Evolutionary conservation across 2,113 vertebrate species (phyloP), one percentile per base, ranked within the genome.

Genomic region (Pardalotus punctatus): DNA sequence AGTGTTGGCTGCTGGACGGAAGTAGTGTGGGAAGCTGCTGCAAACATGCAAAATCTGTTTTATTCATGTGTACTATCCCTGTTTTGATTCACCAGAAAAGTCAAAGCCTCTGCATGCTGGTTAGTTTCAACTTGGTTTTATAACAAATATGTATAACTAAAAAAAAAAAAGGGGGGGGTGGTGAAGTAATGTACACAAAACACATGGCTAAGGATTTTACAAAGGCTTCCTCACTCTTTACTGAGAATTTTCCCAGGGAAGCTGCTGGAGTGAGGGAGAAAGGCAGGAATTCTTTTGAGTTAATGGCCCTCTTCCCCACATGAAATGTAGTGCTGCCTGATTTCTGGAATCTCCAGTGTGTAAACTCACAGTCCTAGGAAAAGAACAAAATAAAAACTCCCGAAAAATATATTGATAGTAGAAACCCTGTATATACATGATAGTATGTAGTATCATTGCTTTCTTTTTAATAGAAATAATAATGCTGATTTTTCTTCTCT

Each of bases 61-160:
- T 47, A 70, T 70, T 94, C 81, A 76, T 45, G 38, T 40, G 38
- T 27, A 8, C 58, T 64, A 54, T 51, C 86, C 86, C 85, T 77
- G 53, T 14, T 81, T 83, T 90, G 25, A 76, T 56, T 95, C 85
- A 90, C 18, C 66, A 92, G 57, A 58, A 54, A 65, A 93, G 50
- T 57, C 86, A 88, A 89, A 94, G 64, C 47, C 38, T 74, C 57
- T 76, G 48, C 84, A 77, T 70, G 60, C 90, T 97, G 91, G 43
- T 90, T 90, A 92, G 38, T 33, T 90, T 95, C 91, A 93, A 81
- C 42, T 84, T 73, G 23, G 20, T 94, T 94, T 95, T 90, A 86
- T 50, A 88, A 29, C 19, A 88, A 82, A 85, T 80, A 86, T 27
- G 12, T 50, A 42, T 69, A 90, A 88, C 28, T 35, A 10, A 10